Evolutionary conservation across 2,113 vertebrate genomes (phyloP), one percentile per base, ranked within the genome.

Genomic region (Microtus richardsoni): DNA sequence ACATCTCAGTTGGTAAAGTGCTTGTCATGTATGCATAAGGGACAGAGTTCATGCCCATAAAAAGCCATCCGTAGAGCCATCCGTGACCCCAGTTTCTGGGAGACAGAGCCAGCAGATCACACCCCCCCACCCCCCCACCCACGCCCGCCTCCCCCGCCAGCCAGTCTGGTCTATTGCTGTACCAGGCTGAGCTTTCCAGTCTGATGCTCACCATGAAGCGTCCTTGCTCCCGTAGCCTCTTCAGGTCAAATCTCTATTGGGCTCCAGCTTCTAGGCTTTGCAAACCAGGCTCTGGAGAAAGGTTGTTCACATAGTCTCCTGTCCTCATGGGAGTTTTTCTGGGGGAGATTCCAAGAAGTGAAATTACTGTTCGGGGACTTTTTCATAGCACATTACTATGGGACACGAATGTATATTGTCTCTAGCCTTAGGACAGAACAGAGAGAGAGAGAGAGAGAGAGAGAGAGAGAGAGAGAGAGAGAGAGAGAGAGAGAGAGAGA

Each of bases 331-430:
- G 58, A 84, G 33, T 90, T 93, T 96, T 87, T 86, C 95, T 44
- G 79, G 54, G 52, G 95, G 52, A 94, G 82, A 95, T 93, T 93
- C 97, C 93, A 96, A 88, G 95, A 94, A 94, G 80, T 90, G 85
- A 95, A 93, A 89, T 79, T 90, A 94, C 75, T 77, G 88, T 62
- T 89, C 84, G 93, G 70, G 92, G 93, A 80, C 83, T 52, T 95
- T 88, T 95, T 88, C 60, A 77, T 30, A 96, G 41, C 16, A 9
- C 0, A 1, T 73, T 88, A 66, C 30, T 89, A 95, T 62, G 47
- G 92, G 66, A 88, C 26, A 74, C 47, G 77, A 68, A 75, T 1
- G 21, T 90, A 54, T 85, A 86, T 88, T 75, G 71, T 93, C 71
- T 95, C 93, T 39, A 66, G 80, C 66, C 49, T 93, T 60, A 52